These are phyloP conservation scores for Atrina japonica DNA, from an alignment of 2,888 invertebrate genomes.

Conservation along the genomic window DNA sequence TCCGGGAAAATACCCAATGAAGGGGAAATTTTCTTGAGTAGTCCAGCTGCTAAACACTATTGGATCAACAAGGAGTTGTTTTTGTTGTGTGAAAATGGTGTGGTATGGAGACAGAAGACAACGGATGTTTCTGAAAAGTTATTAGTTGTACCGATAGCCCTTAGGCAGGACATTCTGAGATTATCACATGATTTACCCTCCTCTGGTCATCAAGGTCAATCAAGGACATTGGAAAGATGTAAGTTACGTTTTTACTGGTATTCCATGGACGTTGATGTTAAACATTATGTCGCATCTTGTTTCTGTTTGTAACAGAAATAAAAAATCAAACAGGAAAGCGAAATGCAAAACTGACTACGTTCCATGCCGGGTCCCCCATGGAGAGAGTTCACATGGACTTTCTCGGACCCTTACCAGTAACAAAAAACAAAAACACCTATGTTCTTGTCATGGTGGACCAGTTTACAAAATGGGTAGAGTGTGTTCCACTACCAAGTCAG, in stretches of 20 bases:
- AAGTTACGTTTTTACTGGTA: no score
- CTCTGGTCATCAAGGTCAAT: no score
- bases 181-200: no score
- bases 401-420: slow-evolving; percentile 34
- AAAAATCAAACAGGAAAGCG: no score
- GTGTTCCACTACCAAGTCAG: slow-evolving; percentile 36
- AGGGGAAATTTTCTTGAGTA: not conserved
- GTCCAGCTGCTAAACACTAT: slow-evolving; percentile 17
- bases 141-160: no score
- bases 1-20: not conserved
- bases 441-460: slow-evolving; percentile 40
- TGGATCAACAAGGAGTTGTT: slow-evolving; percentile 30
- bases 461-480: slow-evolving; percentile 50
- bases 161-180: no score
- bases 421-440: slow-evolving; percentile 9
- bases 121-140: no score
- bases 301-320: no score
- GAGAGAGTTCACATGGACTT: slow-evolving; percentile 44
- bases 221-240: no score
- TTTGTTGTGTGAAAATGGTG: slow-evolving; percentile 41
- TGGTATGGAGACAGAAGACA: not conserved
- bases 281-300: no score
- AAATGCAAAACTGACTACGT: no score
- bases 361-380: slow-evolving; percentile 18
- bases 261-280: no score